Conservation (phyloP, 2,888 invertebrate species). For the Sialis lutaria region DNA sequence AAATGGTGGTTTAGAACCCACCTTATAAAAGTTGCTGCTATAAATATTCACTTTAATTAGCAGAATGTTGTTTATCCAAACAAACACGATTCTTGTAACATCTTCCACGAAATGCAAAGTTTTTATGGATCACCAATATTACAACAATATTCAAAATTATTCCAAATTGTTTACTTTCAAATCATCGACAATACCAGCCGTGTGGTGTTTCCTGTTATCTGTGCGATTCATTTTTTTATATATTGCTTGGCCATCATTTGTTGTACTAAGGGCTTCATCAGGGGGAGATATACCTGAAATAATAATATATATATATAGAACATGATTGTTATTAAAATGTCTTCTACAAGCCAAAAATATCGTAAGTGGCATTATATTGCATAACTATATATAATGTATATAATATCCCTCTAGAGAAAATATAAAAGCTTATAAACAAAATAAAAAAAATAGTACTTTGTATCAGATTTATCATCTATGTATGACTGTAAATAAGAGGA, state of each 20-base stretch:
- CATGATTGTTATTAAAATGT: neutral
- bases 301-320: neutral
- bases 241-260: conserved; percentile 26
- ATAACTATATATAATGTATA: too few species aligned
- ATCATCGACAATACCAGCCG: conserved; percentile 47
- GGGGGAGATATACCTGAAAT: conserved; percentile 20
- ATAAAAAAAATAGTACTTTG: too few species aligned
- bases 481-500: too few species aligned
- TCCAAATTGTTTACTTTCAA: conserved; percentile 24
- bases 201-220: conserved; percentile 38
- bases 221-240: conserved; percentile 27
- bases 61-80: too few species aligned
- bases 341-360: neutral
- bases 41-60: neutral
- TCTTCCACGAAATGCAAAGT: neutral
- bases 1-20: too few species aligned
- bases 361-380: too few species aligned
- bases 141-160: neutral
- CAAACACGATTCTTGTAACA: neutral
- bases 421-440: too few species aligned
- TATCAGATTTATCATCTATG: too few species aligned
- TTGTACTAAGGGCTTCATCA: conserved; percentile 22
- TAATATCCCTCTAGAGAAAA: too few species aligned
- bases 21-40: neutral
- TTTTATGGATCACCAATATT: neutral